Evolutionary conservation across 2,113 vertebrate genomes (phyloP), one percentile per base, ranked within the genome.

Genomic region (Marmota monax): DNA sequence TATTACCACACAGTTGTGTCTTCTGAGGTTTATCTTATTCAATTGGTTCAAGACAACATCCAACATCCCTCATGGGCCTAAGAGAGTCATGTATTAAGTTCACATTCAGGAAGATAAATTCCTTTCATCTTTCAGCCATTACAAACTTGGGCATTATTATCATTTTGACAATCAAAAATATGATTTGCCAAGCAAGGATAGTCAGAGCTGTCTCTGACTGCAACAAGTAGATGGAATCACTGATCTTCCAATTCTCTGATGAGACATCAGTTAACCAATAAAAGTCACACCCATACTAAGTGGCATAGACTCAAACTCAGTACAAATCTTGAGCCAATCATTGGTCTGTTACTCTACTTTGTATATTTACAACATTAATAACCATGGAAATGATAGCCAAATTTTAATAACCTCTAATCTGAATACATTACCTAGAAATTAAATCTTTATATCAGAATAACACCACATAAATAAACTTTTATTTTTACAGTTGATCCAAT

Each of bases 1-100:
- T 39, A 14, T 14, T 4, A 58, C 4, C 56, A 8, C 22, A 25
- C 0, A 69, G 2, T 3, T 69, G 65, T 11, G n/a, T 1, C 4
- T 23, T 56, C 14, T 2, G 5, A 37, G 3, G 14, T n/a, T 4
- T 48, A 8, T 4, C 45, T 45, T 34, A 70, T 25, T 11, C 27
- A 82, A 0, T 7, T 4, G 14, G 2, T 16, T 23, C 14, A 12
- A 80, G 8, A 53, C n/a, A 76, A 18, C 4, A 4, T 2, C 20
- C 3, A 9, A 23, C 20, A 56, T 12, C 32, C 14, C 48, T 42
- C 5, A 34, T 45, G 69, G 27, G 10, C 39, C 34, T 16, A 69
- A 17, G 22, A 92, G 72, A 63, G 34, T 48, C 29, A 72, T 8
- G 5, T 8, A 25, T n/a, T 7, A 4, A 32, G 11, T n/a, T 93